Base-by-base conservation (phyloP, 2,888 invertebrate species). In the Girardia tigrina region DNA sequence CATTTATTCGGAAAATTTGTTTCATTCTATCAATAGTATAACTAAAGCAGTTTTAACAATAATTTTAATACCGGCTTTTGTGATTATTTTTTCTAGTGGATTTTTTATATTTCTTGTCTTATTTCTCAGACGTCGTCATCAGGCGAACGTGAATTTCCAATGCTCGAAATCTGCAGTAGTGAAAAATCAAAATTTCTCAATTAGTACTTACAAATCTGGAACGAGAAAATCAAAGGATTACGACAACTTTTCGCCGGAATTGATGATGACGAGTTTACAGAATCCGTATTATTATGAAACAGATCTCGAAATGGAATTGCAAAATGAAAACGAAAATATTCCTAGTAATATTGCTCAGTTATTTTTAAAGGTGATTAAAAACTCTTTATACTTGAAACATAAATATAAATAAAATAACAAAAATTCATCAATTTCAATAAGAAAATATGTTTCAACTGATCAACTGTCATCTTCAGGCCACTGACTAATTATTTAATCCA, bases 301-400 rank as follows among this genome's bases (percentile, higher is more conserved):
- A 8, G 56, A 56, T 56, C 8, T 56, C 4, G 56, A 56, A 56
- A 20, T 23, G 4, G 56, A 56, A n/a, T n/a, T n/a, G 4, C 56
- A 4, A 12, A 56, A 56, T 16, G 56, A 56, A 8, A 56, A n/a
- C n/a, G 56, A 56, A 56, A 4, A 4, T 56, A 56, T 56, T 56
- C n/a, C 56, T 56, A 56, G n/a, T 56, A 56, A 56, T 56, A 56
- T 56, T 56, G 56, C 56, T 56, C 56, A 56, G 56, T 56, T 56
- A 56, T 56, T 56, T 56, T n/a, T 56, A 23, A 56, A 56, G 56
- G 56, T 56, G 56, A 56, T n/a, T n/a, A n/a, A n/a, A n/a, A n/a
- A n/a, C n/a, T n/a, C n/a, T n/a, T n/a, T n/a, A n/a, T n/a, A n/a
- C n/a, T n/a, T n/a, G n/a, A n/a, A n/a, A n/a, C n/a, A n/a, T n/a